Evolutionary conservation across 2,888 invertebrate genomes (phyloP), one percentile per base, ranked within the genome.

Genomic region (Hoplodrina blanda): DNA sequence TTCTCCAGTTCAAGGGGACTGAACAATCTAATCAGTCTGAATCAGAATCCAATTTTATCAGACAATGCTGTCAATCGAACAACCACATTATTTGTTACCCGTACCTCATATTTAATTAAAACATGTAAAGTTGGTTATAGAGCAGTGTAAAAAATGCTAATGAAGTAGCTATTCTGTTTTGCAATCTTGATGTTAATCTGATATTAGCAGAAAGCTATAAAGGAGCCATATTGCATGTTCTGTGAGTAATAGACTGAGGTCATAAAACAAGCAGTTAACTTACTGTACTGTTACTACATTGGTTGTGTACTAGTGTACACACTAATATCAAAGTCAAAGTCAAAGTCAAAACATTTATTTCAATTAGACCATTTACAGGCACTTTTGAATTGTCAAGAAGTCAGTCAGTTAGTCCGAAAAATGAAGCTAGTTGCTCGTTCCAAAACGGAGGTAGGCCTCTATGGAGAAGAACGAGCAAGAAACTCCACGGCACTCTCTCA

Each of bases 161-260:
- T 71, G 57, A 77, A 59, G 41, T n/a, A 17, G 53, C 11, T 19
- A 53, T 49, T 56, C 37, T 6, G 11, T 49, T 57, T 54, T n/a
- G 53, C 17, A 66, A 66, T 62, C 49, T 53, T 33, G n/a, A 49
- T 53, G 5, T 25, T 52, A 17, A 73, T 73, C 60, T 30, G 19
- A 20, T 44, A 44, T 55, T 66, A 59, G 59, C 62, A 61, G 74
- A 72, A 55, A 66, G 54, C 46, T 59, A 72, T 76, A 49, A 62
- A 37, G 46, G 44, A 52, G 37, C 2, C 37, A 50, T 54, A 54
- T 71, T 71, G 52, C 54, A 63, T 57, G 20, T 33, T 44, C 25
- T n/a, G 19, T 52, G 8, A 37, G 62, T 44, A 33, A 53, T 20
- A 49, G 25, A 8, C 44, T 49, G 33, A 49, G 41, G 41, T 53